A percentile compares a stretch with the other conserved stretches of the same genome.
Conservation (phyloP, 2,113 vertebrate genomes). For the Seriola quinqueradiata region DNA sequence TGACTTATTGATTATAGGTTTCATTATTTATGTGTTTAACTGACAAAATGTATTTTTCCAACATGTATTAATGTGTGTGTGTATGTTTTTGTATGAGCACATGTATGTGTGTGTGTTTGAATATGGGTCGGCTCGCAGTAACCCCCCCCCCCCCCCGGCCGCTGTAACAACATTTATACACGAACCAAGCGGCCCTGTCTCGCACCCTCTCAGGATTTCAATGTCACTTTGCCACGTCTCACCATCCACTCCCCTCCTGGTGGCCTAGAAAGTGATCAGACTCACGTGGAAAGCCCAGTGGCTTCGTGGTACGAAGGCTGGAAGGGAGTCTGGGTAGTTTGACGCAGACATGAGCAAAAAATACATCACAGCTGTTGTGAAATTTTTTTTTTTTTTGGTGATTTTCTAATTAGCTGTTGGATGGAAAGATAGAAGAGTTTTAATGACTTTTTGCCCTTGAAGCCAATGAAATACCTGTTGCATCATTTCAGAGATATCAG, state of each 20-base stretch:
- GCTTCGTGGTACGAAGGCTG: constrained; percentile 32
- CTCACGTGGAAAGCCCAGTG: constrained; percentile 48
- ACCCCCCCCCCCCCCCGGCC: neutral
- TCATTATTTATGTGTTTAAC: neutral
- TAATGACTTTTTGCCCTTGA: constrained; percentile 23
- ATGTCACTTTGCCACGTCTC: constrained; percentile 76
- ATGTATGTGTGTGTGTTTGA: constrained; percentile 16
- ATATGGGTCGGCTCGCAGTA: constrained; percentile 53
- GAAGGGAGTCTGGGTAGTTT: constrained; percentile 35
- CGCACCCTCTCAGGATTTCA: constrained; percentile 73
- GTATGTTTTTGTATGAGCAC: neutral
- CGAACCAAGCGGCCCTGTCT: constrained; percentile 40
- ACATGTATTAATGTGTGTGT: neutral
- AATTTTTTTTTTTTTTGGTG: neutral
- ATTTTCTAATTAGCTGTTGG: neutral
- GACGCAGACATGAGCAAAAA: constrained; percentile 40
- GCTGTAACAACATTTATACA: constrained; percentile 31
- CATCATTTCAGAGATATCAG: constrained; percentile 5
- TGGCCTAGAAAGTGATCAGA: constrained; percentile 74
- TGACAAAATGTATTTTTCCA: neutral
- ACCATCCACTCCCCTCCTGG: constrained; percentile 62
- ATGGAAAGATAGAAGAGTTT: constrained; percentile 21
- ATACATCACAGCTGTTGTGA: constrained; percentile 21
- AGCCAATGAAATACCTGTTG: constrained; percentile 19
- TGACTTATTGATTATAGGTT: constrained; percentile 20